Percentiles rank a stretch among this genome's conserved stretches.
These are phyloP conservation scores for Sceloporus tristichus DNA, from an alignment of 2,113 vertebrate species.

Conservation along the genomic window DNA sequence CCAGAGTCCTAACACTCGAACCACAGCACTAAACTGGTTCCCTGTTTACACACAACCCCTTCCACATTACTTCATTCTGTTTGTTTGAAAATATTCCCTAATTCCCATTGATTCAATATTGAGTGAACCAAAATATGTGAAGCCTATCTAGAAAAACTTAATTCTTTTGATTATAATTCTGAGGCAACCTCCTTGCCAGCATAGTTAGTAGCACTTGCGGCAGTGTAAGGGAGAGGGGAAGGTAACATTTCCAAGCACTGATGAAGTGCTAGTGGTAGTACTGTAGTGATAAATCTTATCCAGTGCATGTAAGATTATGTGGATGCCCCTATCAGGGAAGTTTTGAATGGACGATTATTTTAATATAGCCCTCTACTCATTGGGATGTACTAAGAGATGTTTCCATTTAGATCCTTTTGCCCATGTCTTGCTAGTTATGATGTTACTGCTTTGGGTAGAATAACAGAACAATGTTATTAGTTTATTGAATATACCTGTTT, in stretches of 20 bases:
- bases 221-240: no score
- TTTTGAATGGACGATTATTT: background rate
- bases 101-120: background rate
- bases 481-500: background rate
- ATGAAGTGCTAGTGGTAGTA: background rate
- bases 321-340: background rate
- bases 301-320: background rate
- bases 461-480: background rate
- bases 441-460: background rate
- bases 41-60: background rate
- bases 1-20: no score
- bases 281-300: background rate
- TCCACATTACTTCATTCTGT: background rate
- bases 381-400: background rate
- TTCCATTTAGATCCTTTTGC: background rate
- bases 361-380: background rate
- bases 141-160: no score
- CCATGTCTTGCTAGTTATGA: background rate
- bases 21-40: no score
- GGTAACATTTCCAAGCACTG: no score
- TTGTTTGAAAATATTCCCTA: background rate
- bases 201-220: no score
- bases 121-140: background rate
- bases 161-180: no score
- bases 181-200: no score